Evolutionary conservation across 2,888 invertebrate genomes (phyloP).

Genomic region (Hemistola chrysoprasaria): DNA sequence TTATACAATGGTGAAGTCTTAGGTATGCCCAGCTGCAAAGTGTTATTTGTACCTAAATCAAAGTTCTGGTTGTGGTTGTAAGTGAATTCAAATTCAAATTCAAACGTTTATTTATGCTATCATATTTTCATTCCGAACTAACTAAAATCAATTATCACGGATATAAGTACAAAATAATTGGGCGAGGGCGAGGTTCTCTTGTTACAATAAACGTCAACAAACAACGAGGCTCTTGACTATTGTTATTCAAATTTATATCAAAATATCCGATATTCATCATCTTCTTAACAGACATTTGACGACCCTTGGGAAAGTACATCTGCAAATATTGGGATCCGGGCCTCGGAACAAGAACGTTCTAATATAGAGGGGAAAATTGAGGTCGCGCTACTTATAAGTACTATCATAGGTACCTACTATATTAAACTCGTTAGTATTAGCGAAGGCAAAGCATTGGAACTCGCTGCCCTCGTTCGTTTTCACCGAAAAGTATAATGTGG

Average conservation of each 20-base stretch:
- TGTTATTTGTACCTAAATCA: no score
- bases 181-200: slow-evolving; percentile 19
- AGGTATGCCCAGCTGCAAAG: no score
- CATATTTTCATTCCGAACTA: not conserved
- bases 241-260: slow-evolving; percentile 28
- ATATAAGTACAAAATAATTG: slow-evolving; percentile 20
- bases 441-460: no score
- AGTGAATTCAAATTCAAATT: no score
- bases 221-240: slow-evolving; percentile 19
- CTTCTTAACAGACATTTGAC: slow-evolving; percentile 21
- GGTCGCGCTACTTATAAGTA: no score
- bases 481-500: no score
- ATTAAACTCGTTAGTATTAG: no score
- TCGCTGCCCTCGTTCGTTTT: no score
- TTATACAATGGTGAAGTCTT: no score
- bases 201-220: slow-evolving; percentile 20
- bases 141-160: slow-evolving; percentile 18
- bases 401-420: no score
- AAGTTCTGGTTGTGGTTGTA: no score
- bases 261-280: slow-evolving; percentile 28
- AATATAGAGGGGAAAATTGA: not conserved
- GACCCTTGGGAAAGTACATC: slow-evolving; percentile 26
- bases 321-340: slow-evolving; percentile 15
- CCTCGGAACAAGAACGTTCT: slow-evolving; percentile 1
- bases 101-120: no score